These are phyloP conservation scores for Prunella strophiata DNA, from an alignment of 2,797 vertebrate species.

Conservation along the genomic window DNA sequence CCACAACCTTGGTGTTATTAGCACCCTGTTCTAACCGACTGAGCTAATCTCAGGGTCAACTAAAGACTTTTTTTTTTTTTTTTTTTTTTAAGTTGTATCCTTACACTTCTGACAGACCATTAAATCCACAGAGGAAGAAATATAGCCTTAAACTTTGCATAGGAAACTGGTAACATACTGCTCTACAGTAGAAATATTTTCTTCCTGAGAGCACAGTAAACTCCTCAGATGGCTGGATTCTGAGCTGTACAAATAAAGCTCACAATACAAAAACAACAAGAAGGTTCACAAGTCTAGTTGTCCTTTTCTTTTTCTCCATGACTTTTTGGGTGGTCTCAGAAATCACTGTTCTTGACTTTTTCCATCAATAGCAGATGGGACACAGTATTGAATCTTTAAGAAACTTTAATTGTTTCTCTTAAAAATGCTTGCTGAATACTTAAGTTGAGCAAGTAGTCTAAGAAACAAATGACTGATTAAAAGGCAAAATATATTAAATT, in stretches of 20 bases:
- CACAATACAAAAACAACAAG: not conserved
- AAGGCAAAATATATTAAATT: not conserved
- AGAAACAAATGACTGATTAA: not conserved
- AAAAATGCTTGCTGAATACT: not conserved
- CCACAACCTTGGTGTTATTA: not conserved
- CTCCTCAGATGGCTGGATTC: not conserved
- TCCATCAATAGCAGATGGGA: not conserved
- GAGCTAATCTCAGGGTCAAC: not conserved
- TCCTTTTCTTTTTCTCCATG: not conserved
- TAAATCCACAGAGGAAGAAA: not conserved
- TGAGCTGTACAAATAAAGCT: not conserved
- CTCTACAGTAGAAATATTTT: not conserved
- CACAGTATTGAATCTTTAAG: not conserved
- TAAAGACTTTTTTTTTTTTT: not conserved
- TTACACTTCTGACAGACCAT: not conserved
- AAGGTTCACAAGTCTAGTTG: not conserved
- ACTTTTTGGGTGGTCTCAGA: constrained; percentile 31
- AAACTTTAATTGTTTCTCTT: not conserved
- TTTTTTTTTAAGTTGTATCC: not conserved
- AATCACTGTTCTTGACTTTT: not conserved
- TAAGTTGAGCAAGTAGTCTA: not conserved
- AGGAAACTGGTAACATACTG: not conserved
- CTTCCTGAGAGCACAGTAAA: not conserved
- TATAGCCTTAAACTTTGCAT: not conserved
- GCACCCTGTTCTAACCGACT: not conserved